These are phyloP conservation scores for Ceratoteleas bidentatus DNA, from an alignment of 1,140 invertebrate species.

Conservation along the genomic window DNA sequence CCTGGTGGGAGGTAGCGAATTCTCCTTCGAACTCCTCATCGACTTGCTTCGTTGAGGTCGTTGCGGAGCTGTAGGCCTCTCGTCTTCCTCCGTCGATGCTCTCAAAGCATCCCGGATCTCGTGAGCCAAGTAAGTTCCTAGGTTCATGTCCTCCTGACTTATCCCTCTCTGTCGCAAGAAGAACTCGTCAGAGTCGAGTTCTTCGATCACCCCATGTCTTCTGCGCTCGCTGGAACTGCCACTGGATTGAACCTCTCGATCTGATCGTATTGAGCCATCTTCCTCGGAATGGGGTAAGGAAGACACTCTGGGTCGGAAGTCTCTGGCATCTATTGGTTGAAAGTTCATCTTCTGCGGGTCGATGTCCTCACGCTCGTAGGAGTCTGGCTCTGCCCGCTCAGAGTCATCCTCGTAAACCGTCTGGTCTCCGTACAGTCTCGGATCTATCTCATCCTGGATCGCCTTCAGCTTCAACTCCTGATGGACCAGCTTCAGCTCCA, in stretches of 20 bases:
- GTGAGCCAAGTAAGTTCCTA: constrained; percentile 87
- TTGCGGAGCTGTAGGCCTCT: constrained; percentile 68
- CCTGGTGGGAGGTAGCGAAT: constrained; percentile 66
- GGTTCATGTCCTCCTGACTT: constrained; percentile 90
- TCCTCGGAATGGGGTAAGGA: constrained; percentile 67
- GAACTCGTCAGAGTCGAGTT: constrained; percentile 93
- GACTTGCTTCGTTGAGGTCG: constrained; percentile 73
- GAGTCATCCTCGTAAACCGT: constrained; percentile 60
- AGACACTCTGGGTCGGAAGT: constrained; percentile 51
- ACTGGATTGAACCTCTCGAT: constrained; percentile 80
- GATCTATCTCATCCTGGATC: constrained; percentile 54
- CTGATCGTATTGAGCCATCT: constrained; percentile 73
- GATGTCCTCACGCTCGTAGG: constrained; percentile 62
- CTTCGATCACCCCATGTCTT: constrained; percentile 86
- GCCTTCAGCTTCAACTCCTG: constrained; percentile 46
- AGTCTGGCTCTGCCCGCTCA: constrained; percentile 62
- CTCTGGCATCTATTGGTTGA: constrained; percentile 71
- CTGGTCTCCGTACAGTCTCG: constrained; percentile 61
- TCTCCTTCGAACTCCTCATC: constrained; percentile 71
- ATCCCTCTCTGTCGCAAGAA: constrained; percentile 90
- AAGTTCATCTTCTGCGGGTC: constrained; percentile 58
- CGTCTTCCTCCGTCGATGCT: constrained; percentile 81
- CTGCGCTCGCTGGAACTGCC: constrained; percentile 80
- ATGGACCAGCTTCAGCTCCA: constrained; percentile 39
- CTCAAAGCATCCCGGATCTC: constrained; percentile 90